A percentile compares a stretch with the other conserved stretches of the same genome.
Conservation (phyloP, 2,113 vertebrate genomes). For the Kryptolebias marmoratus region DNA sequence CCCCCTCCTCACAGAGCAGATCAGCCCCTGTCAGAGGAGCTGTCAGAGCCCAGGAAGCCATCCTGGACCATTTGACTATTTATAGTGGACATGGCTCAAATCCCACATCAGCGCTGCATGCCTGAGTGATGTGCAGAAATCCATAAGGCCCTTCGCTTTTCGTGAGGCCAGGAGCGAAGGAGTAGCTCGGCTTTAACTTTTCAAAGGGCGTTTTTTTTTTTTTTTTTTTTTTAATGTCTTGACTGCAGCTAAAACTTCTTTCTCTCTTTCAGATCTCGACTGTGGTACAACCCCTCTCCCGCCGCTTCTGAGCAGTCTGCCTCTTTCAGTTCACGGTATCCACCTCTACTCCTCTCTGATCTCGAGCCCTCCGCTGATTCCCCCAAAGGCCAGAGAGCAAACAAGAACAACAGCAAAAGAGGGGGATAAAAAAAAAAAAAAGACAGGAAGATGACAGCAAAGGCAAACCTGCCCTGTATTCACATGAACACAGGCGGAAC, state of each 20-base stretch:
- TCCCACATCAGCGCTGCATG: conserved; percentile 42
- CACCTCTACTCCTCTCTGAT: conserved; percentile 43
- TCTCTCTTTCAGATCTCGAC: conserved; percentile 39
- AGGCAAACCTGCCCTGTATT: neutral
- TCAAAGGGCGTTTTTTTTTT: conserved; percentile 42
- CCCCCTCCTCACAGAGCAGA: conserved; percentile 3
- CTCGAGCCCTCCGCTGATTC: conserved; percentile 50
- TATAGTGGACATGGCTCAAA: conserved; percentile 63
- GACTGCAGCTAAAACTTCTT: conserved; percentile 31
- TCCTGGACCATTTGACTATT: conserved; percentile 59
- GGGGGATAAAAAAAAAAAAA: neutral
- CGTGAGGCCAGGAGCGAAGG: conserved; percentile 42
- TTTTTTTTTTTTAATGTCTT: neutral
- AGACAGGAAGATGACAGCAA: conserved; percentile 19
- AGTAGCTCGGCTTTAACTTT: conserved; percentile 50
- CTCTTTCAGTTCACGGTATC: conserved; percentile 34
- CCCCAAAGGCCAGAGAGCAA: conserved; percentile 31
- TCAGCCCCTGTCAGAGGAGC: conserved; percentile 29
- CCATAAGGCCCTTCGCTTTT: conserved; percentile 60
- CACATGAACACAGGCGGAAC: conserved; percentile 2
- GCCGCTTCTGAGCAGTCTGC: conserved; percentile 20
- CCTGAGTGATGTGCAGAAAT: conserved; percentile 53
- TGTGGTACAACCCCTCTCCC: conserved; percentile 31
- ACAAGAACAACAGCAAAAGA: conserved; percentile 5
- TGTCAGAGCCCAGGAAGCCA: conserved; percentile 46